A percentile compares a stretch with the other conserved stretches of the same genome.
Evolutionary conservation across 2,797 vertebrate species (phyloP).

Genomic region (Paramormyrops hopkinsi): DNA sequence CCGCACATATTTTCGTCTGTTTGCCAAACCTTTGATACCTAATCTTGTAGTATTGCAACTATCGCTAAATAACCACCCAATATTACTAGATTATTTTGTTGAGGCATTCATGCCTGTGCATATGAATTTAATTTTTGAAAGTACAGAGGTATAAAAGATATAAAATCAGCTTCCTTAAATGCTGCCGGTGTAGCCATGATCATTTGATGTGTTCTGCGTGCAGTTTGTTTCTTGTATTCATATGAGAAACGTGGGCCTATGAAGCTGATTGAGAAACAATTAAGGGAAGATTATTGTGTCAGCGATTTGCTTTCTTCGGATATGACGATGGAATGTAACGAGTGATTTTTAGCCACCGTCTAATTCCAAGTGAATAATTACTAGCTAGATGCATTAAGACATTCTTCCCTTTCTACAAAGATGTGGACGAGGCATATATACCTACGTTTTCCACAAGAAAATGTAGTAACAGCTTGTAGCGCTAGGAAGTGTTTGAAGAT

Average conservation of each 20-base stretch:
- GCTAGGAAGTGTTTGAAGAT: background rate
- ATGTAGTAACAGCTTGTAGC: background rate
- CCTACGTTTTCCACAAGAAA: background rate
- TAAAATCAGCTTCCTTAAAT: background rate
- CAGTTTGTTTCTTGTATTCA: background rate
- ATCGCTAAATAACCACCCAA: background rate
- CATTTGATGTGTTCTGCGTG: background rate
- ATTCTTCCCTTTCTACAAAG: background rate
- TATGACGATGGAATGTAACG: background rate
- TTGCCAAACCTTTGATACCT: background rate
- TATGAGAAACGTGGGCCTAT: background rate
- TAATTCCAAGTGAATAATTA: constrained; percentile 6
- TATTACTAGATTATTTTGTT: background rate
- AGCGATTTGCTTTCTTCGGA: background rate
- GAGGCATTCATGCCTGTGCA: background rate
- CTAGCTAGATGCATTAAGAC: background rate
- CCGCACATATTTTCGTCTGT: background rate
- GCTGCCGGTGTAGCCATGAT: background rate
- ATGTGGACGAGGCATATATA: background rate
- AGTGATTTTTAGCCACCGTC: background rate
- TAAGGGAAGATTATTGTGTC: background rate
- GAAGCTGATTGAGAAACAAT: background rate
- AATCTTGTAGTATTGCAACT: background rate
- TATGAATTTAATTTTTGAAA: background rate
- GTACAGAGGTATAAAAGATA: background rate